Percentiles rank a stretch among this genome's conserved stretches.
Conservation (phyloP, 2,888 invertebrate species). For the Litoditis marina region DNA sequence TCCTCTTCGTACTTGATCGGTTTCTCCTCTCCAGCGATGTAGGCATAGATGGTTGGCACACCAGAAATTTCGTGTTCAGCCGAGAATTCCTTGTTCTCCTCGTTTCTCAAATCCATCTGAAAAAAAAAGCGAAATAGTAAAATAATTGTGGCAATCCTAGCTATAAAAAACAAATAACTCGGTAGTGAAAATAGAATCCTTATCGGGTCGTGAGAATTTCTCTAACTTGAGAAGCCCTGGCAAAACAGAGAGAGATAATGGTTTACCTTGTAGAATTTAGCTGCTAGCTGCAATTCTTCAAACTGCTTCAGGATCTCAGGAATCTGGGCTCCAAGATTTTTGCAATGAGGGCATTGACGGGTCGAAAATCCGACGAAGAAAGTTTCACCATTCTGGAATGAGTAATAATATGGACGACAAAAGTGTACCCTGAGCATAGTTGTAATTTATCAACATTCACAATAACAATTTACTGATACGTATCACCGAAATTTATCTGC, state of each 20-base stretch:
- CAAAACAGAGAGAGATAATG: neutral
- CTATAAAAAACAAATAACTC: too few species aligned
- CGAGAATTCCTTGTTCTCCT: constrained; percentile 11
- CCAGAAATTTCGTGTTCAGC: constrained; percentile 6
- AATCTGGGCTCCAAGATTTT: constrained; percentile 3
- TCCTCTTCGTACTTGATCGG: constrained; percentile 10
- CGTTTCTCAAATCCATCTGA: constrained; percentile 6
- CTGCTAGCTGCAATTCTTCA: neutral
- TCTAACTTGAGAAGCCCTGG: too few species aligned
- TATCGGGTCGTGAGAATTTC: too few species aligned
- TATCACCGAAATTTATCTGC: too few species aligned
- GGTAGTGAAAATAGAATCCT: too few species aligned
- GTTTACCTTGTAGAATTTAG: constrained; percentile 5
- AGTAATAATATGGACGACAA: neutral
- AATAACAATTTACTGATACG: too few species aligned
- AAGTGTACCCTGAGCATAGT: too few species aligned
- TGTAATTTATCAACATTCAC: too few species aligned
- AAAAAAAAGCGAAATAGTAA: neutral
- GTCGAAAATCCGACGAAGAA: constrained; percentile 9
- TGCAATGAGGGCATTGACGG: constrained; percentile 10
- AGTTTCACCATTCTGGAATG: constrained; percentile 10
- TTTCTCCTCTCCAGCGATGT: neutral
- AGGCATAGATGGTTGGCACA: constrained; percentile 14
- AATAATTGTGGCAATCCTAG: neutral
- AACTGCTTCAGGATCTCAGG: neutral